A percentile compares a stretch with the other conserved stretches of the same genome.
Evolutionary conservation across 2,113 vertebrate species (phyloP).

Genomic region (Cardinalis cardinalis): DNA sequence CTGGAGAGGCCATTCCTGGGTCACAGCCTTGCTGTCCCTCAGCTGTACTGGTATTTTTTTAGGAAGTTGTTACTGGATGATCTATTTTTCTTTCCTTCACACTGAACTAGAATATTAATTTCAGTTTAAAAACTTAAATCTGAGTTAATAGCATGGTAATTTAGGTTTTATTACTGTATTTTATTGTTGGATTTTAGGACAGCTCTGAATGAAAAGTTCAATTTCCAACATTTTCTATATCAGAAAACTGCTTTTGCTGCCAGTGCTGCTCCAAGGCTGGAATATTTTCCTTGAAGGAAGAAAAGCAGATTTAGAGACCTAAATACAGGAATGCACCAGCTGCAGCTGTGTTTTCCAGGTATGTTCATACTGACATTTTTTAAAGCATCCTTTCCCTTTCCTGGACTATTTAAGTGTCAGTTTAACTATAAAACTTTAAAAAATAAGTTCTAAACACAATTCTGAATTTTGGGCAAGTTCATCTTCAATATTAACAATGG

Average conservation of each 20-base stretch:
- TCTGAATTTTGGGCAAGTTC: not conserved
- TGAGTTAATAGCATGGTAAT: fast-evolving
- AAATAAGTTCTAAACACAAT: not conserved
- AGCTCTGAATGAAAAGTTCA: not conserved
- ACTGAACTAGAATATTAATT: not conserved
- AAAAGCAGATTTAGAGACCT: not conserved
- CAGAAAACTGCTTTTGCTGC: not conserved
- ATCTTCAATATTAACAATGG: not conserved
- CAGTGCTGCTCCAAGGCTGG: not conserved
- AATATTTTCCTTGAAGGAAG: not conserved
- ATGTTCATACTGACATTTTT: not conserved
- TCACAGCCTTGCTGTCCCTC: not conserved
- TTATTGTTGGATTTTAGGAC: not conserved
- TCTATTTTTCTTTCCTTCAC: not conserved
- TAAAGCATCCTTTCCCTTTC: not conserved
- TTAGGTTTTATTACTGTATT: fast-evolving
- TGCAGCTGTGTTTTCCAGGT: fast-evolving
- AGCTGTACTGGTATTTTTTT: fast-evolving
- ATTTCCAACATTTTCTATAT: not conserved
- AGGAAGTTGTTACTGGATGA: not conserved
- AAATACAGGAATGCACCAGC: fast-evolving
- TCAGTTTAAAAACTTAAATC: not conserved
- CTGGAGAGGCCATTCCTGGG: not conserved
- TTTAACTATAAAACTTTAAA: not conserved
- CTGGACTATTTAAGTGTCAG: not conserved